Base-by-base conservation (phyloP, 2,888 invertebrate genomes). In the Xestia ashworthii region DNA sequence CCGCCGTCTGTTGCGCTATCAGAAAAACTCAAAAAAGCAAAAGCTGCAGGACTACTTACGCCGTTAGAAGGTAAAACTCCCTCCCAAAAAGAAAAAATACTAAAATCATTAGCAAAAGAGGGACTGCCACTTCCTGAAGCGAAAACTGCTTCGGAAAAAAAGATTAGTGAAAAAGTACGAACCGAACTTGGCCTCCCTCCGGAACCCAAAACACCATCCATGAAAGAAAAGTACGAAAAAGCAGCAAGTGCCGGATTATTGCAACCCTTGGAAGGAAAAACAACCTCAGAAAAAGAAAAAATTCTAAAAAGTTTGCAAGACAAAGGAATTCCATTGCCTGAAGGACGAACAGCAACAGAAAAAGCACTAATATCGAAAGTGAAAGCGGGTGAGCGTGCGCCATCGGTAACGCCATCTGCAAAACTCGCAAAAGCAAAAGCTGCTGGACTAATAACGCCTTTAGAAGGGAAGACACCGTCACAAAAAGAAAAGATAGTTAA, bases 401-500 rank as follows among this genome's bases (percentile, higher is more conserved):
- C 65, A 0, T 53, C 70, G 14, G 60, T 44, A 3, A 76, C 48
- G 11, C 53, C 68, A 46, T 79, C 79, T 9, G 82, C 48, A 19
- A 82, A 50, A 19, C 50, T 50, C 50, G 19, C 6, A 50, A 71
- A 73, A 70, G 75, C 85, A 19, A 85, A 76, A 74, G 72, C 70
- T 50, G 74, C 71, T 9, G 85, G 85, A 1, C 22, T 85, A 3
- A 8, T 92, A 2, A 89, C 87, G 3, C 89, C 88, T 2, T 66
- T 90, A 16, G 75, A 83, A 71, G 89, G 88, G 0, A 91, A 91
- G 78, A 74, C 89, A 0, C 81, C 55, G 0, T n/a, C 83, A 9
- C 82, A 90, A 69, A 89, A 90, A 78, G 89, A 90, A 73, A 88
- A 87, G 14, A 87, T 91, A 8, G 48, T 69, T 0, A 69, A 60